Conservation (phyloP, 2,888 invertebrate genomes). For the Peribatodes rhomboidaria region DNA sequence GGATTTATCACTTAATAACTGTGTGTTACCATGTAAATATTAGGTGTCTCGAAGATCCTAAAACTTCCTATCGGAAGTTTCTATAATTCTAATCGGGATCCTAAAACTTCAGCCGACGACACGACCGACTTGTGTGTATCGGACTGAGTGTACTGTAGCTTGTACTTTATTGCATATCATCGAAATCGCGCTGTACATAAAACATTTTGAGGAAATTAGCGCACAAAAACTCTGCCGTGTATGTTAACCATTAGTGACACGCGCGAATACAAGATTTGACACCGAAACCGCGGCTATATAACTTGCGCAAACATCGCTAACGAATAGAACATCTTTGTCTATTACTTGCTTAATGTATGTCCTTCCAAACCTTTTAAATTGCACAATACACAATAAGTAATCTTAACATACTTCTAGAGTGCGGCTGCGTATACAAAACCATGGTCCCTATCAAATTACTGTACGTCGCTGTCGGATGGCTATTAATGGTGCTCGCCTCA, state of each 20-base stretch:
- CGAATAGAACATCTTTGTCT: constrained; percentile 28
- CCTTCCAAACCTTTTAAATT: constrained; percentile 43
- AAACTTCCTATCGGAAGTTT: no score
- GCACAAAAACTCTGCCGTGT: neutral
- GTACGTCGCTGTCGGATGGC: constrained; percentile 56
- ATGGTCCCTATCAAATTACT: constrained; percentile 57
- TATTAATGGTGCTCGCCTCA: constrained; percentile 74
- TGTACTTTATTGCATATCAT: no score
- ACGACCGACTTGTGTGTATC: no score
- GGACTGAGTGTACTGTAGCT: no score
- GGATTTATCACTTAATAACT: no score
- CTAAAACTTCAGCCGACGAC: no score
- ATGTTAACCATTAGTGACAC: neutral
- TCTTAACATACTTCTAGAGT: constrained; percentile 42
- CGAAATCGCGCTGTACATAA: no score
- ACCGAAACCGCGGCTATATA: constrained; percentile 2
- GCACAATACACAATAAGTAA: constrained; percentile 41
- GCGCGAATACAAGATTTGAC: constrained; percentile 1
- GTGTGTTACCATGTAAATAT: no score
- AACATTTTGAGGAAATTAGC: no score
- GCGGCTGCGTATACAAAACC: constrained; percentile 39
- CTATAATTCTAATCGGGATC: no score
- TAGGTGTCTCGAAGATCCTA: no score
- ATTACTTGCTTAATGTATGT: constrained; percentile 22
- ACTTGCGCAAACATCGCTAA: constrained; percentile 29